Conservation (phyloP, 2,888 invertebrate species). For the Pyrrhia umbra region DNA sequence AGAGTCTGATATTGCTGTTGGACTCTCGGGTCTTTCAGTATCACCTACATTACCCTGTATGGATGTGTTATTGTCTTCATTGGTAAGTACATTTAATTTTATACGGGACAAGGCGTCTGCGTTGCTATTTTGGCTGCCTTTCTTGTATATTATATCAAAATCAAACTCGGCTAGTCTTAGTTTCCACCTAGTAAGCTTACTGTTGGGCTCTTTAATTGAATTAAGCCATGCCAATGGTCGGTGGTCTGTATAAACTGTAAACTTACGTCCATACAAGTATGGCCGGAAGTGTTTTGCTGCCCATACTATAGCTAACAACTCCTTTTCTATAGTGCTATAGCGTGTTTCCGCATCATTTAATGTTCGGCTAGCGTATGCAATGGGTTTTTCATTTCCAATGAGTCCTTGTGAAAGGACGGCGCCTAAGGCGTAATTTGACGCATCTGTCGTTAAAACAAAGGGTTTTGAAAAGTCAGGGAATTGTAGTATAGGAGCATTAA, state of each 20-base stretch:
- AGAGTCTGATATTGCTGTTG: no score
- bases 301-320: background rate
- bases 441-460: background rate
- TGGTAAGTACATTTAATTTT: background rate
- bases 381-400: constrained; percentile 1
- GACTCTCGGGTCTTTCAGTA: no score
- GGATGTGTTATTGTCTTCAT: no score
- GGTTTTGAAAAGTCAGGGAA: background rate
- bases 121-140: background rate
- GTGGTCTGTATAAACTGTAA: background rate
- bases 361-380: background rate
- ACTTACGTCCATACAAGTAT: background rate
- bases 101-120: background rate
- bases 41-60: background rate
- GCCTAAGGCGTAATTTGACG: background rate
- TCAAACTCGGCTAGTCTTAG: background rate
- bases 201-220: background rate
- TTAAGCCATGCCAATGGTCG: background rate
- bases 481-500: background rate
- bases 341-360: background rate
- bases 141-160: background rate
- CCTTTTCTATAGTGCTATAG: constrained; percentile 1
- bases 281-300: background rate
- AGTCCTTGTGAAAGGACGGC: background rate
- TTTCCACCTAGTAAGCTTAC: background rate